These are phyloP conservation scores for Eueides isabella DNA, from an alignment of 1,140 invertebrate species.

Conservation along the genomic window DNA sequence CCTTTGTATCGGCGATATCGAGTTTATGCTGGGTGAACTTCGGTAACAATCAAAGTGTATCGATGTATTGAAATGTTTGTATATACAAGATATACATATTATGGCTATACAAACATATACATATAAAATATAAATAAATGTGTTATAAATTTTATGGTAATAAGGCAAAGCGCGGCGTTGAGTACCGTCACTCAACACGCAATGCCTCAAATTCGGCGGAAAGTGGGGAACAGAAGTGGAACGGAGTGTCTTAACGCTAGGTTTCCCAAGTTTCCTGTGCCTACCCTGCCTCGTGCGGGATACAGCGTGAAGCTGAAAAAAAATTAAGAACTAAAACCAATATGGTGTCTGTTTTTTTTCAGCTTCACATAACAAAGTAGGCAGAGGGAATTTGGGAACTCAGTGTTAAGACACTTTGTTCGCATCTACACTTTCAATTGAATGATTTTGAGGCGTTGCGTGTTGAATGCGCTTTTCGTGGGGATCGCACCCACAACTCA, in stretches of 20 bases:
- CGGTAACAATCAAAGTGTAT: constrained; percentile 1
- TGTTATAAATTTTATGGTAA: too few species aligned
- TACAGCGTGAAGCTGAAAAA: neutral
- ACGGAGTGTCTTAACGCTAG: neutral
- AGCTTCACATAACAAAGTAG: too few species aligned
- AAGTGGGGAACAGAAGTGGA: neutral
- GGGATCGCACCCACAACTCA: too few species aligned
- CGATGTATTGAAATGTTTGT: neutral
- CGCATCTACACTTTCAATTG: too few species aligned
- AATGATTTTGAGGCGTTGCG: too few species aligned
- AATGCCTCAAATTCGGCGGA: neutral
- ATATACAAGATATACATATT: neutral
- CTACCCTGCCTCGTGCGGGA: neutral
- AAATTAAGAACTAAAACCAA: too few species aligned
- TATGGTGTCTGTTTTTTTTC: too few species aligned
- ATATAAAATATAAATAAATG: neutral
- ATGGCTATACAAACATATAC: too few species aligned
- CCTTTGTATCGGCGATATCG: constrained; percentile 4
- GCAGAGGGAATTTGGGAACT: too few species aligned
- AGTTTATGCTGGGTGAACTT: neutral
- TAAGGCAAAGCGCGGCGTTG: too few species aligned
- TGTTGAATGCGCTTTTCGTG: too few species aligned
- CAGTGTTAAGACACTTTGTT: too few species aligned
- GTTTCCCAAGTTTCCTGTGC: neutral
- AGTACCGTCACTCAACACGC: neutral